Evolutionary conservation across 2,797 vertebrate species (phyloP), one percentile per base, ranked within the genome.

Genomic region (Carapus acus): DNA sequence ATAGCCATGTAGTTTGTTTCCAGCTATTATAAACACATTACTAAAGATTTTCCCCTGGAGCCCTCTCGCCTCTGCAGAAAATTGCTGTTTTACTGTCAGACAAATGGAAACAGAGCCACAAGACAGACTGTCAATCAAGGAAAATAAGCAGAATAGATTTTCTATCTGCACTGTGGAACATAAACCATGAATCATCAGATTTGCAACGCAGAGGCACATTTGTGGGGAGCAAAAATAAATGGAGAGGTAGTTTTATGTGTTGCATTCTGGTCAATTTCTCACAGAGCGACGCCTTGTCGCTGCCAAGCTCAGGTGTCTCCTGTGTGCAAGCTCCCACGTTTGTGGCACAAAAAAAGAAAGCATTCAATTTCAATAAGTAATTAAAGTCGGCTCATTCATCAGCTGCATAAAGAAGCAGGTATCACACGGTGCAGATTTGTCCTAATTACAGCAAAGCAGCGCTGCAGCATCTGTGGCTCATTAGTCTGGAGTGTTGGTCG

Each of bases 361-460:
- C 44, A 65, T 27, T 46, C 18, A 19, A 36, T 76, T 76, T 74
- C 73, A 69, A 79, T 79, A 79, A 75, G 66, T 71, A 76, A 85
- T 83, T 85, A 72, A 77, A 69, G 52, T 39, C 33, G 18, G 37
- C 58, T 73, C 72, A 81, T 85, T 80, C 43, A 77, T 83, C 78
- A 83, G 67, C 50, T 21, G 58, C 63, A 72, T 59, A 74, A 71
- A 74, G 49, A 78, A 76, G 64, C 75, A 72, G 57, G 65, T 71
- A 59, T 68, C 69, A 67, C 61, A 24, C 41, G 55, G 34, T 37
- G 37, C 43, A 74, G 39, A 74, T 84, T 68, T 47, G 78, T 83
- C 70, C 78, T 81, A 73, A 81, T 83, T 74, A 83, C 40, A 45
- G 45, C 52, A 53, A 60, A 70, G 53, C 48, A 57, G 70, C 71